Evolutionary conservation across 1,140 invertebrate species (phyloP), one percentile per base, ranked within the genome.

Genomic region (Chironomus tepperi): DNA sequence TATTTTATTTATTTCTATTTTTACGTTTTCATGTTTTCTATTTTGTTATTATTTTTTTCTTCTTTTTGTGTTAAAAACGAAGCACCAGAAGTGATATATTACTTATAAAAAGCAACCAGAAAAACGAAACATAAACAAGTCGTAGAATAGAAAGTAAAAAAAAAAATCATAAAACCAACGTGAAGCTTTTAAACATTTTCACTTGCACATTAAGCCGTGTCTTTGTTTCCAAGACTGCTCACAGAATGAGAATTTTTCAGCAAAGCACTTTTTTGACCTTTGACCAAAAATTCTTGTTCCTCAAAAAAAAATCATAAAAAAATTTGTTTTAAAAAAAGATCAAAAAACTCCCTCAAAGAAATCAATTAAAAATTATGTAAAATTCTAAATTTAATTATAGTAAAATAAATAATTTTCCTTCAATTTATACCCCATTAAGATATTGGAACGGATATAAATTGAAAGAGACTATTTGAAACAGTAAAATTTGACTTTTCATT

Each of bases 81-180:
- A 57, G 47, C 47, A 57, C 47, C 47, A 57, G 47, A 57, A 57
- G 47, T 57, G 47, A 57, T 57, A 34, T 34, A 57, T 15, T 57
- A 57, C 47, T 57, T 5, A 15, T 34, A 34, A 57, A 57, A 57
- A 57, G 47, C 47, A 57, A 57, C n/a, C 47, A 57, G 47, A 57
- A 57, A 57, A 57, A 57, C 47, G 47, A 57, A 57, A 57, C 47
- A 57, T 12, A 57, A 57, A 47, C 24, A 57, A 15, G 12, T 57
- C 5, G 12, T 57, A 57, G 47, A 57, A 34, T 34, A 34, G 24
- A 34, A 34, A 57, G n/a, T 57, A 57, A 10, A 47, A 47, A 47
- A 47, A 57, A 57, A 34, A 34, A 34, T 34, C 24, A 34, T 34
- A 34, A 34, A 34, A 57, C 12, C 12, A 1, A 57, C 12, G 47